These are phyloP conservation scores for Cydia fagiglandana DNA, from an alignment of 1,140 invertebrate species.

Conservation along the genomic window DNA sequence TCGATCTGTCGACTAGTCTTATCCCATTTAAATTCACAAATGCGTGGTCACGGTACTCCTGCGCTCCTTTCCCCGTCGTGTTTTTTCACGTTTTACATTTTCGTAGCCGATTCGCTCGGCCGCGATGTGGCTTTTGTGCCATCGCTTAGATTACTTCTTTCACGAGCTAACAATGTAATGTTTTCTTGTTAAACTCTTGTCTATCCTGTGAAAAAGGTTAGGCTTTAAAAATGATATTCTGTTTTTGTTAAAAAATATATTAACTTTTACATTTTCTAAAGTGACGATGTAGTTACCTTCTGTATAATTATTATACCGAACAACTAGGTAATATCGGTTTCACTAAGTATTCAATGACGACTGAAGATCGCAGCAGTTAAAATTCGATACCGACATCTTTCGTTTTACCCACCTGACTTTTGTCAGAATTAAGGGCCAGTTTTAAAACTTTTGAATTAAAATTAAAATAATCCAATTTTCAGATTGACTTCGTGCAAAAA, in stretches of 20 bases:
- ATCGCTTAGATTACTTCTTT: slow-evolving; percentile 21
- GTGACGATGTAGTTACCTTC: neutral
- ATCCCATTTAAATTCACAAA: neutral
- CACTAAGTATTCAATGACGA: no score
- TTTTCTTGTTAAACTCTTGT: slow-evolving; percentile 19
- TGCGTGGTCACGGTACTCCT: slow-evolving; percentile 3
- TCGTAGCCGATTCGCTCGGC: slow-evolving; percentile 17
- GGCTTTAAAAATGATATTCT: neutral
- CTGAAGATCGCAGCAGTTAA: no score
- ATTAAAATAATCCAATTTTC: no score
- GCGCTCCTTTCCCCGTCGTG: slow-evolving; percentile 14
- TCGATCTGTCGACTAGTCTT: neutral
- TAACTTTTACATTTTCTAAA: neutral
- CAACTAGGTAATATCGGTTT: no score
- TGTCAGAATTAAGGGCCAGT: no score
- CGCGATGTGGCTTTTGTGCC: slow-evolving; percentile 19
- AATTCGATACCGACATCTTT: no score
- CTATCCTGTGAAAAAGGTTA: slow-evolving; percentile 5
- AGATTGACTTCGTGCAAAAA: no score
- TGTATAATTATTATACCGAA: no score
- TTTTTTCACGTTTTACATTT: slow-evolving; percentile 21
- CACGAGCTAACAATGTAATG: slow-evolving; percentile 10
- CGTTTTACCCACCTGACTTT: no score
- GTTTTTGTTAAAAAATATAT: neutral
- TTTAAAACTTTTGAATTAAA: no score